Base-by-base conservation (phyloP, 2,888 invertebrate species). In the Clitarchus hookeri region DNA sequence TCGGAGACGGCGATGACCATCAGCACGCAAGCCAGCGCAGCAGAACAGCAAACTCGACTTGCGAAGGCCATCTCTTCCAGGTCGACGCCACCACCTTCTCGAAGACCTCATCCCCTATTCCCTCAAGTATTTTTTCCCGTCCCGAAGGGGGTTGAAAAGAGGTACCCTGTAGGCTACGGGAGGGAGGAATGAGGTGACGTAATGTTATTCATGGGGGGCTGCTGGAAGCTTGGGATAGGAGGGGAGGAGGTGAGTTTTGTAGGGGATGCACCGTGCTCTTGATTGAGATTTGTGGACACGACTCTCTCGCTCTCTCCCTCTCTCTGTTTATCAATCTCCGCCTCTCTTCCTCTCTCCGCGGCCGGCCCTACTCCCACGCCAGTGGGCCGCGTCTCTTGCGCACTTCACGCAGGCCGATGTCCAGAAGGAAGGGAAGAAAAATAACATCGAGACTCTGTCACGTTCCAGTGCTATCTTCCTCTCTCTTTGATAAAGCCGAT, bases 231-330 rank as follows among this genome's bases (percentile, higher is more conserved):
- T 23, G 65, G 65, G 6, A 0, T 1, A 65, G 65, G 65, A 23
- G 65, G n/a, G n/a, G n/a, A 23, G n/a, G 65, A 9, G 8, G 23
- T 19, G 65, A 65, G 65, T 65, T 65, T 65, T n/a, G n/a, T n/a
- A 65, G 65, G 65, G 65, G 65, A 65, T 65, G 65, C 65, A 23
- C 65, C 65, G 65, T n/a, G 65, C 65, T n/a, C 65, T 65, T 65
- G 65, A 65, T 65, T 65, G 65, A 65, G 65, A 65, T 65, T 65
- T 65, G 65, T 65, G 65, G 65, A 65, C 65, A n/a, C 65, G 65
- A 65, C 65, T 65, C 65, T 65, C 65, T 65, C n/a, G 1, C 1
- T 23, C n/a, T n/a, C 65, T 8, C 48, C 12, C 48, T 48, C 48
- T 48, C 48, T 48, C 48, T 48, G 6, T 48, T 2, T 48, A 48